phyloP scores from a whole-genome alignment of 2,113 vertebrate species.

The Pipa parva region DNA sequence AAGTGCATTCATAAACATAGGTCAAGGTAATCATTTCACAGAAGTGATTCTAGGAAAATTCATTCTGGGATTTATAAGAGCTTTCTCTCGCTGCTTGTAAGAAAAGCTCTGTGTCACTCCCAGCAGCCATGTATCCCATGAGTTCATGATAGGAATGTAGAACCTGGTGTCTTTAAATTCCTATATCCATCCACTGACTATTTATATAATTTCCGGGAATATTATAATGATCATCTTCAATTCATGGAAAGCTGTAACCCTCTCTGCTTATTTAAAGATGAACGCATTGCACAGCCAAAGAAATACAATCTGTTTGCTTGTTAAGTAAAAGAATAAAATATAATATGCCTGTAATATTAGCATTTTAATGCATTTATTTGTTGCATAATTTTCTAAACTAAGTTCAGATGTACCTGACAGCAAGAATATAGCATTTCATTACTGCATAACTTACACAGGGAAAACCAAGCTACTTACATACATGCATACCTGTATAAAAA shows the following conservation, averaged over 20 bases:
- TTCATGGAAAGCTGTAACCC: constrained; percentile 35
- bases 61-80: background rate
- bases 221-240: constrained; percentile 25
- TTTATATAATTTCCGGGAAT: constrained; percentile 39
- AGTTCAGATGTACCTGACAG: no score
- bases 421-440: no score
- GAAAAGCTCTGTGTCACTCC: background rate
- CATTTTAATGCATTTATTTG: background rate
- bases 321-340: background rate
- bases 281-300: background rate
- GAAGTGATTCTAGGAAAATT: background rate
- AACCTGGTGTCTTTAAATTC: constrained; percentile 32
- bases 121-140: constrained; percentile 15
- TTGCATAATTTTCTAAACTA: background rate
- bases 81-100: background rate
- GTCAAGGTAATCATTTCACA: background rate
- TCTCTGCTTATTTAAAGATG: constrained; percentile 18
- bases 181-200: constrained; percentile 36
- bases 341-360: background rate
- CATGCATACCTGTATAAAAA: no score
- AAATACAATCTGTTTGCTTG: background rate
- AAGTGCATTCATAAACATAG: background rate
- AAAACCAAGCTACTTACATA: no score
- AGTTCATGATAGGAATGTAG: constrained; percentile 32
- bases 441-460: no score